phyloP scores from a whole-genome alignment of 2,113 vertebrate genomes.

The Colistium nudipinnis region DNA sequence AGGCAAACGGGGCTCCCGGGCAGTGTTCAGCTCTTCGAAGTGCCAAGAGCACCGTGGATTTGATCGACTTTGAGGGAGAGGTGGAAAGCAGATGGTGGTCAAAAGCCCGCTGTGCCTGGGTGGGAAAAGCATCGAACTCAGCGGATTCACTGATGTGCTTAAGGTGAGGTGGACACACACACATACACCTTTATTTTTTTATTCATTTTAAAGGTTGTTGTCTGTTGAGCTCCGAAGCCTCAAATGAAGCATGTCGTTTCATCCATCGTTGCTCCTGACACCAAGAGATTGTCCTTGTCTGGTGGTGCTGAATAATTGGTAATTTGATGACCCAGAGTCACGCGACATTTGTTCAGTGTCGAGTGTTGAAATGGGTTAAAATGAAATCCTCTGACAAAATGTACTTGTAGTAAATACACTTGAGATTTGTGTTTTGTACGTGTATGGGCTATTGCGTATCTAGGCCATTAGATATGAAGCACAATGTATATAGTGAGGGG shows the following conservation, averaged over 20 bases:
- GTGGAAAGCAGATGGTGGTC: conserved; percentile 90
- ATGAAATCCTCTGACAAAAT: no score
- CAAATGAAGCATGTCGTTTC: not conserved
- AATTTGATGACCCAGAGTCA: conserved; percentile 43
- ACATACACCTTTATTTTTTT: no score
- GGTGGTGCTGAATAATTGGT: conserved; percentile 75
- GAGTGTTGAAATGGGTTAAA: no score
- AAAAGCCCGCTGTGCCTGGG: conserved; percentile 89
- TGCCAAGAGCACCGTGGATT: conserved; percentile 97
- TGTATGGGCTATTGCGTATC: no score
- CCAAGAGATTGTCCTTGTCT: conserved; percentile 50
- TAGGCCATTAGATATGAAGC: no score
- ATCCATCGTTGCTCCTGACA: conserved; percentile 42
- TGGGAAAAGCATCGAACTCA: conserved; percentile 93
- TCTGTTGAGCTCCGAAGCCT: no score
- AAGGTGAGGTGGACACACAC: conserved; percentile 77
- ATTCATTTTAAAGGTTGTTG: no score
- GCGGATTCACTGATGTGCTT: conserved; percentile 94
- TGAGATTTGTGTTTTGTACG: no score
- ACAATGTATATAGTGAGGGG: no score
- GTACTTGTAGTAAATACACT: no score
- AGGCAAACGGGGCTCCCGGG: conserved; percentile 90
- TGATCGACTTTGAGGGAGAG: conserved; percentile 96
- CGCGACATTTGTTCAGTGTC: no score
- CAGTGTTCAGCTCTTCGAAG: conserved; percentile 93